Percentiles rank a stretch among this genome's conserved stretches.
These are phyloP conservation scores for Rostratula benghalensis DNA, from an alignment of 2,113 vertebrate genomes.

Conservation along the genomic window DNA sequence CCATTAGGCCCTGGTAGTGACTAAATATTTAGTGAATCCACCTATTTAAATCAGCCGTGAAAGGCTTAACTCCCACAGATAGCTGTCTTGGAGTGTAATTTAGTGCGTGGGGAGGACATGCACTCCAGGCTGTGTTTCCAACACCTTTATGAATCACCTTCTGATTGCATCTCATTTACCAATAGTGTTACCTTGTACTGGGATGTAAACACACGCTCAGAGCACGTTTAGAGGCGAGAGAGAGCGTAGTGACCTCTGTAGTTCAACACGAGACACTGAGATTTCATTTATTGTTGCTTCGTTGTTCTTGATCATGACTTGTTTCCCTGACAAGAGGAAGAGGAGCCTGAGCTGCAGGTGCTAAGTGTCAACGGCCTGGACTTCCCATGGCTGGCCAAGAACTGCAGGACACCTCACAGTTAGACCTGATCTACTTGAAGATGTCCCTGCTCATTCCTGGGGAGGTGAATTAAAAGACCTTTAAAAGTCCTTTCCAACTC, in stretches of 20 bases:
- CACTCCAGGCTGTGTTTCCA: background rate
- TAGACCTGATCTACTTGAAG: background rate
- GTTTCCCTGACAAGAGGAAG: background rate
- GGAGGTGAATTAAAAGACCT: background rate
- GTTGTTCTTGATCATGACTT: background rate
- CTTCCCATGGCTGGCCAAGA: background rate
- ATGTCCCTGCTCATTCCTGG: no score
- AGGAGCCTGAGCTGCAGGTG: background rate
- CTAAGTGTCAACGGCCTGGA: background rate
- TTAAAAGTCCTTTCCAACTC: background rate
- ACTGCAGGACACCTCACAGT: background rate
- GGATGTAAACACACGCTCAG: background rate
- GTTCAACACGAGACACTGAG: background rate
- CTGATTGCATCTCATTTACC: background rate
- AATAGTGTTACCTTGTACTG: background rate
- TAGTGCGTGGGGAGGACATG: background rate
- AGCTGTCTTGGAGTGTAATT: background rate
- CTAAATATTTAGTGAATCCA: background rate
- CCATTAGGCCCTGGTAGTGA: background rate
- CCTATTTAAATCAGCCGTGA: background rate
- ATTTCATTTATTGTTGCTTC: background rate
- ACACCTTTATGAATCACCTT: background rate
- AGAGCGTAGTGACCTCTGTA: constrained; percentile 17
- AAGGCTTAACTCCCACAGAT: background rate
- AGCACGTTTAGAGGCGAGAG: background rate